Conservation (phyloP, 2,113 vertebrate genomes). For the Megaceryle torquata region DNA sequence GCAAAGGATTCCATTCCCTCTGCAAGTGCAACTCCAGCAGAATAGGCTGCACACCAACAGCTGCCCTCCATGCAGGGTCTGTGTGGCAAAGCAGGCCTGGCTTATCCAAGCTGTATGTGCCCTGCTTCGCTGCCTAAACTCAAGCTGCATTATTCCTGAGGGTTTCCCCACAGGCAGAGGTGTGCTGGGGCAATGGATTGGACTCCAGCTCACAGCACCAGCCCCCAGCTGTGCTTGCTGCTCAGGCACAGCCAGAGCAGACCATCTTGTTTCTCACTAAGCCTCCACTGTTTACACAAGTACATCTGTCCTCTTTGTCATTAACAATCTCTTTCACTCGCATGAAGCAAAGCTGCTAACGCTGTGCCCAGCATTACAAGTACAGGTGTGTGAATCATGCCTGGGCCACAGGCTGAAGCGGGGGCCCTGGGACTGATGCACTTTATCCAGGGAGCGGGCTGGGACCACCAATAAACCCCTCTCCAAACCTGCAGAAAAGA, state of each 20-base stretch:
- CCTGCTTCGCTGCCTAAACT: not conserved
- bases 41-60: not conserved
- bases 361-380: fast-evolving
- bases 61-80: not conserved
- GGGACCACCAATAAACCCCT: not conserved
- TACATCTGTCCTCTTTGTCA: not conserved
- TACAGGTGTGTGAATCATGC: fast-evolving
- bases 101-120: not conserved
- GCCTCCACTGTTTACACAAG: not conserved
- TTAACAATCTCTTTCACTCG: not conserved
- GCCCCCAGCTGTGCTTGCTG: not conserved
- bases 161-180: not conserved
- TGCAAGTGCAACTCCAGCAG: not conserved
- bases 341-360: not conserved
- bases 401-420: not conserved
- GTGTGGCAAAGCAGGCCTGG: not conserved
- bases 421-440: not conserved
- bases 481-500: not conserved
- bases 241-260: not conserved
- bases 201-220: not conserved
- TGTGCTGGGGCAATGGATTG: fast-evolving
- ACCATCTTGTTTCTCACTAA: not conserved
- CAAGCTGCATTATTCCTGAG: not conserved
- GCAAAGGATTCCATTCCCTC: not conserved
- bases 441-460: not conserved